Evolutionary conservation across 2,113 vertebrate species (phyloP).

Genomic region (Oryzias celebensis): DNA sequence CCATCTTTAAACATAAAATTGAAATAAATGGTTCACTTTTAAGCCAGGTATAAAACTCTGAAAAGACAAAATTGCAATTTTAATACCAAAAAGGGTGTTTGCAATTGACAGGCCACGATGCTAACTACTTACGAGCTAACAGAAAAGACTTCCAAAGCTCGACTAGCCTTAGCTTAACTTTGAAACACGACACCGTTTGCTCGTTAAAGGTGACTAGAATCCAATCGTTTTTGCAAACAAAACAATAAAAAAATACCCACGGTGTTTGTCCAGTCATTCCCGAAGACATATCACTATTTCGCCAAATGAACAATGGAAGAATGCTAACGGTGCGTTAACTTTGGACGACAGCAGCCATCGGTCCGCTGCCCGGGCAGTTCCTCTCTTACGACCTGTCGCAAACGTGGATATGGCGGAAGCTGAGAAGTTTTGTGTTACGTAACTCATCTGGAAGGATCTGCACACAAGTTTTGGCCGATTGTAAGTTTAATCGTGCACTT

Average conservation of each 20-base stretch:
- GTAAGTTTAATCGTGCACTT: no score
- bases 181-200: not conserved
- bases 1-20: no score
- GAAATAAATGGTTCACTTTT: no score
- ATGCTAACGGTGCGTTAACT: not conserved
- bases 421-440: conserved; percentile 1
- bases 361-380: conserved; percentile 21
- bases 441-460: conserved; percentile 3
- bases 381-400: conserved; percentile 52
- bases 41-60: no score
- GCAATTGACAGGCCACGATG: no score
- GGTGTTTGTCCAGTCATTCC: conserved; percentile 77
- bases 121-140: not conserved
- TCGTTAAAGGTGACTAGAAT: no score
- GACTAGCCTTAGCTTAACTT: no score
- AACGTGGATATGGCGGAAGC: conserved; percentile 34
- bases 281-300: conserved; percentile 72
- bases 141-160: not conserved
- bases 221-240: no score
- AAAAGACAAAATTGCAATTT: no score
- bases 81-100: no score
- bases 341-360: conserved; percentile 40
- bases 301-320: conserved; percentile 10
- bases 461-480: no score
- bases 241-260: conserved; percentile 58